Conservation (phyloP, 2,888 invertebrate genomes). For the Lasioglossum leucozonium region DNA sequence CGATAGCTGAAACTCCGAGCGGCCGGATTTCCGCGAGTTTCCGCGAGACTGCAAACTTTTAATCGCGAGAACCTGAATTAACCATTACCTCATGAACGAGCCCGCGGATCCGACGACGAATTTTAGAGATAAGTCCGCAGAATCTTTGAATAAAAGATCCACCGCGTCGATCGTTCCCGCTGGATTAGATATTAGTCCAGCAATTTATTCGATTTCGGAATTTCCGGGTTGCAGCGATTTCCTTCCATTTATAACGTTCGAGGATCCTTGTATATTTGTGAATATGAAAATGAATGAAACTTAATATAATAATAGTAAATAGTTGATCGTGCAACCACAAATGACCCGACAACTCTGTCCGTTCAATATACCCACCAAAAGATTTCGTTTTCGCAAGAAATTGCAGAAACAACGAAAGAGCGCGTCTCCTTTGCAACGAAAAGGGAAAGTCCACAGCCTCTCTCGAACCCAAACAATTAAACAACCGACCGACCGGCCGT, state of each 20-base stretch:
- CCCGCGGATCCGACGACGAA: background rate
- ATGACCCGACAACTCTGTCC: no score
- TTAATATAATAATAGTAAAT: no score
- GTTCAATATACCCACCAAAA: no score
- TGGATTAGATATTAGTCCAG: background rate
- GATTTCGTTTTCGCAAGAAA: background rate
- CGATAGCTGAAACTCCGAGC: conserved; percentile 9
- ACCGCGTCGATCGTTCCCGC: background rate
- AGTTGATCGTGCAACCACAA: no score
- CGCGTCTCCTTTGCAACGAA: background rate
- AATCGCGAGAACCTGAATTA: conserved; percentile 36
- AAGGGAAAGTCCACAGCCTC: background rate
- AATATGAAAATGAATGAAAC: no score
- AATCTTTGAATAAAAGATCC: background rate
- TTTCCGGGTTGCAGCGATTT: background rate
- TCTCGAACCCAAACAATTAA: background rate
- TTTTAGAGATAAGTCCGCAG: background rate
- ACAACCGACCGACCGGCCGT: background rate
- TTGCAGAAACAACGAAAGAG: background rate
- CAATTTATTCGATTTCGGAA: background rate
- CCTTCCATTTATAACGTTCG: no score
- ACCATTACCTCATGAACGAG: background rate
- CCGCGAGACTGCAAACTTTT: conserved; percentile 28
- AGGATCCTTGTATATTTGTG: no score
- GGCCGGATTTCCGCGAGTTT: conserved; percentile 8